A percentile compares a stretch with the other conserved stretches of the same genome.
Conservation (phyloP, 2,797 vertebrate genomes). For the Microcaecilia unicolor region DNA sequence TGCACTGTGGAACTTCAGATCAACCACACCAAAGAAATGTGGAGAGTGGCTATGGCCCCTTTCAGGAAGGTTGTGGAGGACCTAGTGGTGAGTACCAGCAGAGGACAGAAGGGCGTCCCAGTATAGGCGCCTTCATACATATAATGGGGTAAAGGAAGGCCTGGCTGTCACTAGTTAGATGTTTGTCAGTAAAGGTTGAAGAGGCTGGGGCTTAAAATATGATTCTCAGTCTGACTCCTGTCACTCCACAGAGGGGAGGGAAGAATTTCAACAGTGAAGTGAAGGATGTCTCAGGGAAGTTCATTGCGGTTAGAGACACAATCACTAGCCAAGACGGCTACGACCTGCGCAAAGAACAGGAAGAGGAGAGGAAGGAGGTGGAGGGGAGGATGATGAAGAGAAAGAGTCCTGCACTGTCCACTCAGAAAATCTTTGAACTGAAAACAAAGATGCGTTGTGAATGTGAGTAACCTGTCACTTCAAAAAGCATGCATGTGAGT, state of each 20-base stretch:
- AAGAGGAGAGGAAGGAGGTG: fast-evolving
- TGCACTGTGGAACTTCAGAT: constrained; percentile 80
- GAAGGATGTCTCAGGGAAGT: constrained; percentile 36
- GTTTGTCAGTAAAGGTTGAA: not conserved
- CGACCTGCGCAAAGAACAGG: fast-evolving
- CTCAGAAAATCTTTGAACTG: constrained; percentile 59
- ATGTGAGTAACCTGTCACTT: constrained; percentile 26
- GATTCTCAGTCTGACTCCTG: too few species aligned
- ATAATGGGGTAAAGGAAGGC: too few species aligned
- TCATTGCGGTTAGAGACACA: constrained; percentile 59
- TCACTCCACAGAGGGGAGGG: constrained; percentile 46
- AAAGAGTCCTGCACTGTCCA: constrained; percentile 13
- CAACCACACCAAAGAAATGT: constrained; percentile 57
- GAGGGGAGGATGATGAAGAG: fast-evolving
- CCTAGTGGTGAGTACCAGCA: constrained; percentile 56
- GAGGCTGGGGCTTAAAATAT: not conserved
- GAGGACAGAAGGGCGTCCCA: not conserved
- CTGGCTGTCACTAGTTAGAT: too few species aligned
- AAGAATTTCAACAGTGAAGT: constrained; percentile 37
- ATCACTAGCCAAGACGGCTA: constrained; percentile 52
- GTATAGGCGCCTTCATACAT: not conserved
- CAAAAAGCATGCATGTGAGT: too few species aligned
- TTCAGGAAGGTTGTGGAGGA: constrained; percentile 47
- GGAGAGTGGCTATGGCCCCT: constrained; percentile 50
- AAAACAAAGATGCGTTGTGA: constrained; percentile 69